A percentile compares a stretch with the other conserved stretches of the same genome.
Conservation (phyloP, 2,888 invertebrate species). For the Cordilura impudica region DNA sequence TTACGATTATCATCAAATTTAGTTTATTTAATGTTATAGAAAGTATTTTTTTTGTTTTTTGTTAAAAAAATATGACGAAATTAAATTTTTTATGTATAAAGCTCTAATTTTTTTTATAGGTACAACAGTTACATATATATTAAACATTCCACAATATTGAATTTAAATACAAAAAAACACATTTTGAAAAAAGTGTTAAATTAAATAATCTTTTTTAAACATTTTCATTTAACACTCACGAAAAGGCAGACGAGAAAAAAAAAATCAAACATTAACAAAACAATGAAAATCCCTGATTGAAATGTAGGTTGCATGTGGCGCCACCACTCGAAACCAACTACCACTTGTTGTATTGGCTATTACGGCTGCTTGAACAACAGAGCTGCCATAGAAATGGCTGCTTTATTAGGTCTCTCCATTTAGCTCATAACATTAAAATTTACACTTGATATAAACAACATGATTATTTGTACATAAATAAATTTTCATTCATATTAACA, state of each 20-base stretch:
- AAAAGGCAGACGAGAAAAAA: neutral
- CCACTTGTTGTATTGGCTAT: conserved; percentile 56
- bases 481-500: neutral
- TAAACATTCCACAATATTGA: no score
- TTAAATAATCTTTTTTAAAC: neutral
- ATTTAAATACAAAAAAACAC: no score
- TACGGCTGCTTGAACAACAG: neutral
- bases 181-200: neutral
- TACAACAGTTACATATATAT: no score
- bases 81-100: no score
- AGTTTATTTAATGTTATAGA: no score
- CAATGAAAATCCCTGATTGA: conserved; percentile 50
- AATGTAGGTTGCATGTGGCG: conserved; percentile 57
- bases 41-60: no score
- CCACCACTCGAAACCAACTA: conserved; percentile 13
- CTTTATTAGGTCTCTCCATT: neutral
- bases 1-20: no score
- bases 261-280: conserved; percentile 20
- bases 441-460: neutral
- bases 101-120: no score
- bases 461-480: neutral
- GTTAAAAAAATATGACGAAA: no score
- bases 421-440: neutral
- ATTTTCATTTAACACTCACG: conserved; percentile 2
- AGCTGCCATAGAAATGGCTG: neutral